Base-by-base conservation (phyloP, 2,888 invertebrate species). In the Lacanobia wlatinum region DNA sequence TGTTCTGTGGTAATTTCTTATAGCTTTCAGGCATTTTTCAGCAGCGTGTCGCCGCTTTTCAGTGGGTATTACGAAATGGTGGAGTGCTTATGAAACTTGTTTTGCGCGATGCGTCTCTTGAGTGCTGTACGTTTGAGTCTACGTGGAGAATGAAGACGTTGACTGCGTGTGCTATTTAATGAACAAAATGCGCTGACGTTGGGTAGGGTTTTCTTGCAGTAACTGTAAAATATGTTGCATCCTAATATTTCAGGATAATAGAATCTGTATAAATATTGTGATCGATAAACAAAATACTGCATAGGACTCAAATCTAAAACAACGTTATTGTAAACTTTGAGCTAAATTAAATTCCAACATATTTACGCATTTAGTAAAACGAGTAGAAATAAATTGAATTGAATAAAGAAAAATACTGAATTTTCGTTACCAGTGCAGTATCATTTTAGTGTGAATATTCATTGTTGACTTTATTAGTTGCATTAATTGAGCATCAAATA, bases 21-120 rank as follows among this genome's bases (percentile, higher is more conserved):
- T 70, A 80, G 76, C 76, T 66, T 73, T 64, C 43, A 73, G 67
- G 62, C 40, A 78, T 84, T 85, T 84, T 84, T 80, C 79, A 84
- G 60, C 21, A 23, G n/a, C 43, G 38, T 28, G 69, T 71, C 69
- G 60, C 53, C 63, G 66, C 70, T 79, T 81, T 81, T 73, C 71
- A 81, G 73, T 38, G 40, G 67, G 64, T 73, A 83, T 83, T 87
- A 86, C 81, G 65, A 86, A 77, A 81, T 86, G 76, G 68, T 63
- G 59, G 71, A 79, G 80, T 82, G 71, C 77, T 88, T 82, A 81
- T 80, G 76, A 81, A 84, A 81, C 80, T 87, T 83, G 76, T 83
- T 84, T 78, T 72, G 75, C 65, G 52, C 21, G 76, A 83, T 78
- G 76, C 67, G 83, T 84, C 88, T 83, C 89, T 40, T n/a, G 85